phyloP scores from a whole-genome alignment of 1,140 invertebrate species.

The Anastatus disparis region DNA sequence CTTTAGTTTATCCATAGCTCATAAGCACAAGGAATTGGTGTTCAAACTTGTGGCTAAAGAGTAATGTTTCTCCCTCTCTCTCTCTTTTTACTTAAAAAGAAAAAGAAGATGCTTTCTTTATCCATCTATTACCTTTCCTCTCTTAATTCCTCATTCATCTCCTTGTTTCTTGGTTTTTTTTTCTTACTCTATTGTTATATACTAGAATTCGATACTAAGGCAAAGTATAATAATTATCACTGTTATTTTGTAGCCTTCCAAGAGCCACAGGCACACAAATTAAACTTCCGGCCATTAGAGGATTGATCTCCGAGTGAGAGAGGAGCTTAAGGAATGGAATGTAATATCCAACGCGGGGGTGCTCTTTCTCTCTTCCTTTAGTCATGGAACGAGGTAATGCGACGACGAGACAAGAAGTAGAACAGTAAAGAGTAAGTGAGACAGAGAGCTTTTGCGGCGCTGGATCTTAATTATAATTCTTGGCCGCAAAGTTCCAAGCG shows the following conservation, averaged over 20 bases:
- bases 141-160: neutral
- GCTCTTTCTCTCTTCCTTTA: too few relatives aligned
- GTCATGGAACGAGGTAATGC: conserved; percentile 45
- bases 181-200: conserved; percentile 24
- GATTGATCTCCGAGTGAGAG: conserved; percentile 61
- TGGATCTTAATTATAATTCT: conserved; percentile 66
- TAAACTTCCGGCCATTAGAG: conserved; percentile 61
- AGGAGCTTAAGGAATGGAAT: conserved; percentile 63
- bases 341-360: conserved; percentile 58
- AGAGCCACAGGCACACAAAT: too few relatives aligned
- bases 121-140: neutral
- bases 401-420: conserved; percentile 32
- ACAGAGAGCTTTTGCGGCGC: conserved; percentile 30
- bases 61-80: neutral
- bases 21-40: neutral
- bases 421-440: neutral
- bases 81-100: too few relatives aligned
- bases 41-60: neutral
- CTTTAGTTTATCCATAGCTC: conserved; percentile 1
- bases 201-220: conserved; percentile 3
- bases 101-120: conserved; percentile 22
- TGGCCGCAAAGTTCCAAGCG: conserved; percentile 60
- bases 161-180: neutral
- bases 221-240: conserved; percentile 35
- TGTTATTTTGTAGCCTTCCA: conserved; percentile 56